Base-by-base conservation (phyloP, 2,113 vertebrate species). In the Pandion haliaetus region DNA sequence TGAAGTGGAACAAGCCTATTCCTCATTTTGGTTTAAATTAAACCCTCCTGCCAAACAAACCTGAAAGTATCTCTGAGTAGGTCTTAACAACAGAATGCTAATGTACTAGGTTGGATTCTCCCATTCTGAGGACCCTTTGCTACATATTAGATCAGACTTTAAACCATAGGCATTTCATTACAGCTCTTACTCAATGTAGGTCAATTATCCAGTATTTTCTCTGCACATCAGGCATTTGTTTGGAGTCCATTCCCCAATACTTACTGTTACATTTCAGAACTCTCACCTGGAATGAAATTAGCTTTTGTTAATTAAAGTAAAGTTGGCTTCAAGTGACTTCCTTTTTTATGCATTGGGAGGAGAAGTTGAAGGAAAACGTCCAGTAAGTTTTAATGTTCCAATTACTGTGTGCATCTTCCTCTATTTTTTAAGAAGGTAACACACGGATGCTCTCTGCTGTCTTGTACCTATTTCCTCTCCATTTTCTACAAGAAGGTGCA, bases 1-100 rank as follows among this genome's bases (percentile, higher is more conserved):
- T 7, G 0, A 79, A 86, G 59, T 78, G 32, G 36, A 95, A 86
- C 44, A 84, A 63, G 62, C 31, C 14, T 86, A 25, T 42, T 79
- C 29, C 57, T 95, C 57, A 1, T 73, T 73, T 82, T 70, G 34
- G 9, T 89, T 84, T 74, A 84, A 92, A 20, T 54, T 54, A 54
- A 29, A 5, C 1, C 4, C 8, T 3, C 0, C 9, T 7, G 4
- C 12, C 45, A 61, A 49, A 38, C 19, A 36, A 81, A 54, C 20
- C 38, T 57, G 32, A 31, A 85, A 91, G 21, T 44, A 67, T 47
- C 42, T 92, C 44, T 78, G 34, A 47, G 57, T 23, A 54, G 29
- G 28, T 78, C 26, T 57, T 49, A 36, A 44, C 13, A 17, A 25
- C 15, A 34, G 65, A 74, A 66, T 57, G 42, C 71, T 65, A 12